Base-by-base conservation (phyloP, 2,888 invertebrate species). In the Mimachlamys varia region DNA sequence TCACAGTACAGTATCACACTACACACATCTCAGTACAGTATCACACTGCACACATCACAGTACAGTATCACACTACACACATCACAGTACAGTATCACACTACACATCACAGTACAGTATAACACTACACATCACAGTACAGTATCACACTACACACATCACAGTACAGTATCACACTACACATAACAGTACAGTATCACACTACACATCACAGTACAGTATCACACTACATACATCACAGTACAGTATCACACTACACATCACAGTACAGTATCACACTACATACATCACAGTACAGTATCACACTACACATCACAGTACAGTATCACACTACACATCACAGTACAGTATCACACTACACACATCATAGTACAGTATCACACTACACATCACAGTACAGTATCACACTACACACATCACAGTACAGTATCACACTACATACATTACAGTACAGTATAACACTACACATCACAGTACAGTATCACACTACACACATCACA, bases 291-390 rank as follows among this genome's bases (percentile, higher is more conserved):
- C 62, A 62, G 17, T 22, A 62, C 62, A 62, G 62, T 62, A 62
- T 62, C 62, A 62, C 10, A 62, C 62, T 22, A 17, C 62, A 62
- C 62, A 62, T 62, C 62, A 62, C 62, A 62, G 62, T 62, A 62
- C 22, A 4, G 22, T 22, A 62, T 22, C 62, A 44, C 44, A 44
- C 44, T 44, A 44, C 44, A 44, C 44, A 44, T 44, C 44, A 44
- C 44, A 44, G 44, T 44, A 44, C 44, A 44, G 44, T 44, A 44
- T 44, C 44, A 44, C 44, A 44, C 7, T 44, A 44, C 44, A 44
- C 44, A 44, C 44, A 62, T 22, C 62, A 62, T n/a, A 62, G 17
- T 22, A 62, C 62, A 17, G 19, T 22, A 62, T 62, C 62, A 62
- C 62, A 62, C 62, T 22, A 19, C 62, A 62, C 22, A 62, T 62